Conservation (phyloP, 2,113 vertebrate species). For the Actenoides lindsayi region DNA sequence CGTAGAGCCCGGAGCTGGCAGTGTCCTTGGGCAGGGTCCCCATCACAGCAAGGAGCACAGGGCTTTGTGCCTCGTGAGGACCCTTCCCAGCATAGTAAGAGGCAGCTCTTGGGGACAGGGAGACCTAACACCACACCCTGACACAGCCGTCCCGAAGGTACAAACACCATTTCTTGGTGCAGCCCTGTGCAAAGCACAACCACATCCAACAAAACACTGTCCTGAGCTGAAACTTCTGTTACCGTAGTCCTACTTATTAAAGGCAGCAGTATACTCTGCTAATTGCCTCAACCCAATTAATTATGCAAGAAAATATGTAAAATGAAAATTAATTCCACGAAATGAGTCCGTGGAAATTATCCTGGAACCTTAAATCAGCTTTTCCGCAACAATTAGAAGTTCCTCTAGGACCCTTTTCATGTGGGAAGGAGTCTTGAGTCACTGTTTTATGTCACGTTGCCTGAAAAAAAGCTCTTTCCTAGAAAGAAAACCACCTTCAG, state of each 20-base stretch:
- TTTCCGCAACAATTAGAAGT: slow-evolving; percentile 7
- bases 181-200: neutral
- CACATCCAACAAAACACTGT: neutral
- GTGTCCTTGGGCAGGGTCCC: neutral
- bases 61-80: neutral
- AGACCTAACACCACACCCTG: rapidly evolving
- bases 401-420: slow-evolving; percentile 40
- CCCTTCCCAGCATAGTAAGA: neutral
- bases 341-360: neutral
- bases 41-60: neutral
- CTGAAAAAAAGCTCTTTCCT: slow-evolving; percentile 28
- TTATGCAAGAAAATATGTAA: neutral
- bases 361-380: neutral
- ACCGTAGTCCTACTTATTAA: neutral
- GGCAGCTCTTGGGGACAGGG: neutral
- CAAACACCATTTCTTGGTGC: neutral
- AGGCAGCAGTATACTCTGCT: neutral
- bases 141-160: rapidly evolving
- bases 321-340: neutral
- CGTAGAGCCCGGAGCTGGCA: rapidly evolving
- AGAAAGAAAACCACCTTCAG: slow-evolving; percentile 34
- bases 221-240: neutral
- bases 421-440: slow-evolving; percentile 39
- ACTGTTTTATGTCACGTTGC: neutral
- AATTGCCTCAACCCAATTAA: neutral